Base-by-base conservation (phyloP, 2,797 vertebrate species). In the Smutsia temminckii region DNA sequence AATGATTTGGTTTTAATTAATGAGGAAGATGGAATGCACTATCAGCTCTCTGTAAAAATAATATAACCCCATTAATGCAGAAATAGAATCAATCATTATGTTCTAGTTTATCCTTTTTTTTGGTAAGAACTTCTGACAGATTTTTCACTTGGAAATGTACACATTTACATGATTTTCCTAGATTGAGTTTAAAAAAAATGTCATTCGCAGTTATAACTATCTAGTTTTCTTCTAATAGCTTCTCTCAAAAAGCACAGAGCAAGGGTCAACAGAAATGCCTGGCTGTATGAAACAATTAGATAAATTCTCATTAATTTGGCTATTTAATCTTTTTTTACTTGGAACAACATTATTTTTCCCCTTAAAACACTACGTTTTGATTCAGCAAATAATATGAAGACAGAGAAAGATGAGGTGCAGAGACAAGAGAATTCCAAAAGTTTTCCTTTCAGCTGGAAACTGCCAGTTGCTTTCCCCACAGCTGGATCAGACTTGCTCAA, bases 211-310 rank as follows among this genome's bases (percentile, higher is more conserved):
- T 78, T 97, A 94, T 64, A 92, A 95, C 93, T 87, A 53, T 87
- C 61, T 88, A 57, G 61, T 95, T 95, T 80, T 95, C 89, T 85
- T 71, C 75, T 49, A 81, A 93, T 85, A 97, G 57, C 57, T n/a
- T 7, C 49, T 96, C 49, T n/a, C 80, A 84, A 42, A 95, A 86
- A 92, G 46, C 68, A 93, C 6, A 66, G 93, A 90, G 59, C 66
- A 98, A 92, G 61, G 80, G 92, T 89, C 92, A 96, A 4, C 34
- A 89, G 69, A 93, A 97, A 97, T 91, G 94, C 87, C 64, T 97
- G 94, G 95, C 25, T 94, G 97, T 95, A 95, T 92, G 97, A 97
- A 91, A 78, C 95, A 97, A 93, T 97, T 95, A 91, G 71, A 93
- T 59, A 93, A 95, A 96, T 91, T 91, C 85, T 97, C 51, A 75